Base-by-base conservation (phyloP, 2,113 vertebrate species). In the Sturnira hondurensis region DNA sequence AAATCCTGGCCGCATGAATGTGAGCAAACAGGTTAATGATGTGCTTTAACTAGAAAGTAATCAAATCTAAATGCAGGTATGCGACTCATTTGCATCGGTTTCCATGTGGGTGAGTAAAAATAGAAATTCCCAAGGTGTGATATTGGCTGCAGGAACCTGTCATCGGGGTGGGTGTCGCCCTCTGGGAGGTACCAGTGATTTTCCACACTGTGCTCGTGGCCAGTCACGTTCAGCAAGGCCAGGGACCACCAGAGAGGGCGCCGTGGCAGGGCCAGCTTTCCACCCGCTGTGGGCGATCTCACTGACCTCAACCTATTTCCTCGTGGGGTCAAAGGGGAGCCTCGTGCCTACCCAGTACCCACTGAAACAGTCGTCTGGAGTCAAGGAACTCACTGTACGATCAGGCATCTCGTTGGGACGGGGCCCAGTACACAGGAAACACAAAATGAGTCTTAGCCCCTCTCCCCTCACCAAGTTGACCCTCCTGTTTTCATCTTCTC, bases 41-140 rank as follows among this genome's bases (percentile, higher is more conserved):
- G 67, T 67, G 91, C 71, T 78, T 83, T 96, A 95, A 96, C 97
- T 86, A 91, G 93, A 94, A 96, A 92, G 96, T 86, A 91, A 95
- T 89, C 95, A 96, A 95, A 85, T 96, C 95, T 63, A 96, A 97
- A 97, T 95, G 93, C 95, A 97, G 97, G 97, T 89, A 96, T 97
- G 96, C 77, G 65, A 0, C 61, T 93, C 82, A 91, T 96, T 96
- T 94, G 95, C 94, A 93, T 96, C 43, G 91, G 71, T 82, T 95
- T 93, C 95, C 94, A 85, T 88, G 95, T 11, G 67, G 20, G 43
- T 61, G 82, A 87, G 73, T 94, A 91, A 96, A 95, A 95, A 83
- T 88, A 94, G 95, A 95, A 50, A 41, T 83, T 80, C 43, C 33
- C 8, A 43, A 63, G 94, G 88, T 89, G 17, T 47, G 77, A 82